phyloP scores from a whole-genome alignment of 2,888 invertebrate species.

The Drosophila sordidula region DNA sequence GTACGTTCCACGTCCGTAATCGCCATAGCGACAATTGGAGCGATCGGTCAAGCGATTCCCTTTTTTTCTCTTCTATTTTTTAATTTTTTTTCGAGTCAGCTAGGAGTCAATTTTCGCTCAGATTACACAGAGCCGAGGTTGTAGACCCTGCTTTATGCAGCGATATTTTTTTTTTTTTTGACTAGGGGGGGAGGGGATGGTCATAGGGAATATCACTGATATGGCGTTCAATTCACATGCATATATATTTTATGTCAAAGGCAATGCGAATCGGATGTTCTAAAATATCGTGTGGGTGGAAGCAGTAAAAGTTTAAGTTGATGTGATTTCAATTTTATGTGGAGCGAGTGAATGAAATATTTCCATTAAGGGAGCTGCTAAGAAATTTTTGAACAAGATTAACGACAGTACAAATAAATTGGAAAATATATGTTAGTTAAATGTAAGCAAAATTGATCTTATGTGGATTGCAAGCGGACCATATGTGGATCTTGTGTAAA shows the following conservation, averaged over 20 bases:
- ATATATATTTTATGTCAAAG: background rate
- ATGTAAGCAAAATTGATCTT: too few relatives aligned
- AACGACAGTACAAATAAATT: too few relatives aligned
- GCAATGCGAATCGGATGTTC: slow-evolving; percentile 28
- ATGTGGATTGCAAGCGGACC: too few relatives aligned
- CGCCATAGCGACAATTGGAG: slow-evolving; percentile 40
- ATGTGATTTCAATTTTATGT: background rate
- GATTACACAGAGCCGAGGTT: slow-evolving; percentile 43
- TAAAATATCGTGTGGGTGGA: slow-evolving; percentile 40
- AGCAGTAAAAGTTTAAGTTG: background rate
- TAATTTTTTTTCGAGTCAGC: slow-evolving; percentile 2
- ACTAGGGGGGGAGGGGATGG: slow-evolving; percentile 14
- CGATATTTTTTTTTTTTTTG: slow-evolving; percentile 10
- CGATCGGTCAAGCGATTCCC: slow-evolving; percentile 21
- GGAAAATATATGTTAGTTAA: too few relatives aligned
- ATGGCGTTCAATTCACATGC: slow-evolving; percentile 11
- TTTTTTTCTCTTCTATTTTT: background rate
- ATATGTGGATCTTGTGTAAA: too few relatives aligned
- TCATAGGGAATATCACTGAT: slow-evolving; percentile 47
- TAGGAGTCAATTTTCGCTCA: slow-evolving; percentile 41
- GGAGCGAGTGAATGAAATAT: too few relatives aligned
- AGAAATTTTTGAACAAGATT: too few relatives aligned
- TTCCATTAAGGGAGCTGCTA: too few relatives aligned
- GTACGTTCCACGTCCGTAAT: slow-evolving; percentile 18
- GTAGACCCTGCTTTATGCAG: slow-evolving; percentile 33